Percentiles rank a stretch among this genome's conserved stretches.
Conservation (phyloP, 2,113 vertebrate species). For the Electrona antarctica region DNA sequence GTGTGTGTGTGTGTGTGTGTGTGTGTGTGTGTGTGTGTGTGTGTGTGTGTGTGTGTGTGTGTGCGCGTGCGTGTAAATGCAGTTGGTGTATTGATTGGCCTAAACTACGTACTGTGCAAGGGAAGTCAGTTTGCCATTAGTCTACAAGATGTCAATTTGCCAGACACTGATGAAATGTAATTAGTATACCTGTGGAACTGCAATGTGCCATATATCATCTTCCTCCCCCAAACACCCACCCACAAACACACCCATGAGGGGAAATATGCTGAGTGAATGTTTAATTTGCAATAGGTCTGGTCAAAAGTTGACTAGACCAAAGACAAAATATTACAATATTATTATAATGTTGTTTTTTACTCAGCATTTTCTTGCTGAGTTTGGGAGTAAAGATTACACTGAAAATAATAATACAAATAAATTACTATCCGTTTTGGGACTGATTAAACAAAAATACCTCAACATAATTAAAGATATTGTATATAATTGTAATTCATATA, state of each 20-base stretch:
- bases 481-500: no score
- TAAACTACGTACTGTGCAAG: not conserved
- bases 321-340: not conserved
- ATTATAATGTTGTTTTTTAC: not conserved
- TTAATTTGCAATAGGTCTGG: not conserved
- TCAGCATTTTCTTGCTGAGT: no score
- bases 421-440: no score
- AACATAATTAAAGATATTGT: no score
- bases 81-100: constrained; percentile 5
- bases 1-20: no score
- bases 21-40: no score
- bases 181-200: constrained; percentile 34
- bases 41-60: not conserved
- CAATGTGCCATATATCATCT: constrained; percentile 51
- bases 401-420: no score
- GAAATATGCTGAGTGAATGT: not conserved
- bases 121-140: not conserved
- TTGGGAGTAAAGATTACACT: no score
- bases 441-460: no score
- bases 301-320: not conserved
- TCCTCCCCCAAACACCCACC: constrained; percentile 25
- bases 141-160: constrained; percentile 35
- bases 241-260: not conserved
- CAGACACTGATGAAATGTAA: constrained; percentile 33
- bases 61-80: not conserved